These are phyloP conservation scores for Caradrina kadenii DNA, from an alignment of 2,888 invertebrate species.

Conservation along the genomic window DNA sequence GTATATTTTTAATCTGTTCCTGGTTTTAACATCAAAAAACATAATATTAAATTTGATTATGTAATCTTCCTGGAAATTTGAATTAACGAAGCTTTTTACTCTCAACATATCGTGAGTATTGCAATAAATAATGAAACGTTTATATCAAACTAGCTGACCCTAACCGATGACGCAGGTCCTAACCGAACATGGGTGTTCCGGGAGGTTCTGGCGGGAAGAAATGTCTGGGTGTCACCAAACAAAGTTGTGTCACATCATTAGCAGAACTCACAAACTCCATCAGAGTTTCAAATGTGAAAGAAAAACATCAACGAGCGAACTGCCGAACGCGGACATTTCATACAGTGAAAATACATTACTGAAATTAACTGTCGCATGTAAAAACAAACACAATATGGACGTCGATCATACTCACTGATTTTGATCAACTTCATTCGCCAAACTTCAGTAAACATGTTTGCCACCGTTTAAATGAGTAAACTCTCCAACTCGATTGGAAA, in stretches of 20 bases:
- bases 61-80: no score
- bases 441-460: constrained; percentile 61
- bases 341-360: constrained; percentile 36
- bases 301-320: constrained; percentile 24
- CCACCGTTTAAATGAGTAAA: constrained; percentile 62
- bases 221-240: no score
- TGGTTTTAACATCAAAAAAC: no score
- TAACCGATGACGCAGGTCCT: no score
- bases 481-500: constrained; percentile 59
- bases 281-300: constrained; percentile 39
- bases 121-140: no score
- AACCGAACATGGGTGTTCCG: no score
- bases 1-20: no score
- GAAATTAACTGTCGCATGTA: constrained; percentile 60
- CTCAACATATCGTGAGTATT: no score
- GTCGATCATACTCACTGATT: constrained; percentile 57
- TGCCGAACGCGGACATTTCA: constrained; percentile 36
- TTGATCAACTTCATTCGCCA: constrained; percentile 52
- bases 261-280: constrained; percentile 10
- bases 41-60: no score
- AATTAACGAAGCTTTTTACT: no score
- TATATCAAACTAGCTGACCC: no score
- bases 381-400: constrained; percentile 51
- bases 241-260: constrained; percentile 26
- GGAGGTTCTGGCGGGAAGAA: no score